These are phyloP conservation scores for Nycticryphes semicollaris DNA, from an alignment of 2,113 vertebrate species.

Conservation along the genomic window DNA sequence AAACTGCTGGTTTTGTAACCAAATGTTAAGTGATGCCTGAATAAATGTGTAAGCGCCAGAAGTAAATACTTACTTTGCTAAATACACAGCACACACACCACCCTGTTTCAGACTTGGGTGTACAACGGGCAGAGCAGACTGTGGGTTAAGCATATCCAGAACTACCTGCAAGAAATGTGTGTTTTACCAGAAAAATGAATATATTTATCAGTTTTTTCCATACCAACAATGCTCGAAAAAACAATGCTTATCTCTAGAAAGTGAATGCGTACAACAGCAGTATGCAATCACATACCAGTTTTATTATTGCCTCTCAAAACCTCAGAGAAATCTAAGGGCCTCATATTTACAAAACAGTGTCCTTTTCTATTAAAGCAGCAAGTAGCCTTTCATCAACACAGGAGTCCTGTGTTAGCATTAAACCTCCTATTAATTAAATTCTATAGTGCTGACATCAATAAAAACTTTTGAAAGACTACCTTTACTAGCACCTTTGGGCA, in stretches of 20 bases:
- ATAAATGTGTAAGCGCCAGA: not conserved
- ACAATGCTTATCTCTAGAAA: not conserved
- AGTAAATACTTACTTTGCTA: conserved; percentile 86
- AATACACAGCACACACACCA: conserved; percentile 85
- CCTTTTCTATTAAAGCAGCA: not conserved
- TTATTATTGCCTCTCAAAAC: not conserved
- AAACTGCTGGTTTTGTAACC: not conserved
- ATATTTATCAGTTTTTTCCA: not conserved
- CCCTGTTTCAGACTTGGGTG: conserved; percentile 82
- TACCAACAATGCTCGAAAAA: not conserved
- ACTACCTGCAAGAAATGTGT: conserved; percentile 68
- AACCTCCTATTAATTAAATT: not conserved
- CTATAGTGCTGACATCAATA: not conserved
- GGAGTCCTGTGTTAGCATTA: not conserved
- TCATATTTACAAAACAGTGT: not conserved
- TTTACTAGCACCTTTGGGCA: not conserved
- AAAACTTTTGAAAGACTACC: not conserved
- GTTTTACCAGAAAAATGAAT: not conserved
- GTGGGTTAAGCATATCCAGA: conserved; percentile 87
- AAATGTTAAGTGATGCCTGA: not conserved
- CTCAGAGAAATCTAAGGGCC: not conserved
- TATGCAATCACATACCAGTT: not conserved
- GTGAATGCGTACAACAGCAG: not conserved
- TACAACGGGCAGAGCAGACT: conserved; percentile 79
- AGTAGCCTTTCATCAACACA: not conserved